These are phyloP conservation scores for Ariolimax columbianus DNA, from an alignment of 2,888 invertebrate species.

Conservation along the genomic window DNA sequence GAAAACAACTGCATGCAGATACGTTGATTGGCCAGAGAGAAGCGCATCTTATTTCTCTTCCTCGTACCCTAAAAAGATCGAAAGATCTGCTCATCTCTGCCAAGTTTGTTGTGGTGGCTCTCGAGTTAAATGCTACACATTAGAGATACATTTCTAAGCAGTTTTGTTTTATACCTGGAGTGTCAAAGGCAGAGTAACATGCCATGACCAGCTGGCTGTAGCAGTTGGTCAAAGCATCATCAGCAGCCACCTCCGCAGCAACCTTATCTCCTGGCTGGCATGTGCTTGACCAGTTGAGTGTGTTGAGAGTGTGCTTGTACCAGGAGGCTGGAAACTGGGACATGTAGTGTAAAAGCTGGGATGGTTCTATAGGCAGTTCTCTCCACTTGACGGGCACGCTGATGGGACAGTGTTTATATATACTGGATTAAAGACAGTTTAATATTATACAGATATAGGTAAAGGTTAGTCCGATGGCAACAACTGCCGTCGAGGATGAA, in stretches of 20 bases:
- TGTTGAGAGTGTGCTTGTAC: slow-evolving; percentile 72
- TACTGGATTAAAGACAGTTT: background rate
- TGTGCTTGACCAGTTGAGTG: slow-evolving; percentile 64
- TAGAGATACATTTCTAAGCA: no score
- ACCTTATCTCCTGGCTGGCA: slow-evolving; percentile 65
- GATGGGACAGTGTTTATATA: background rate
- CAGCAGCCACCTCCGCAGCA: slow-evolving; percentile 60
- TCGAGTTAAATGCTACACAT: no score
- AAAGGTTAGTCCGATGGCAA: no score
- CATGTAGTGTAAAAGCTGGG: slow-evolving; percentile 65
- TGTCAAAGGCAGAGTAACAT: slow-evolving; percentile 74
- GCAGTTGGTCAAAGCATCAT: slow-evolving; percentile 59
- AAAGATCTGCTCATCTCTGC: no score
- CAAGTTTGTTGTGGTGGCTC: no score
- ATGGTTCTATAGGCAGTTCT: slow-evolving; percentile 71
- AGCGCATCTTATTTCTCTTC: no score
- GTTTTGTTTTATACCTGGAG: slow-evolving; percentile 71
- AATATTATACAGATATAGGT: background rate
- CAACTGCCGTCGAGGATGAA: no score
- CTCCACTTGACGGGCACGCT: slow-evolving; percentile 70
- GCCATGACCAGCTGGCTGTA: slow-evolving; percentile 76
- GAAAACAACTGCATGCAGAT: no score
- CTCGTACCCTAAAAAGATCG: no score
- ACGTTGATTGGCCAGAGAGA: no score
- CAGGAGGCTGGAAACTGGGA: slow-evolving; percentile 72